These are phyloP conservation scores for Stomatorhinus walkeri DNA, from an alignment of 2,797 vertebrate genomes.

Conservation along the genomic window DNA sequence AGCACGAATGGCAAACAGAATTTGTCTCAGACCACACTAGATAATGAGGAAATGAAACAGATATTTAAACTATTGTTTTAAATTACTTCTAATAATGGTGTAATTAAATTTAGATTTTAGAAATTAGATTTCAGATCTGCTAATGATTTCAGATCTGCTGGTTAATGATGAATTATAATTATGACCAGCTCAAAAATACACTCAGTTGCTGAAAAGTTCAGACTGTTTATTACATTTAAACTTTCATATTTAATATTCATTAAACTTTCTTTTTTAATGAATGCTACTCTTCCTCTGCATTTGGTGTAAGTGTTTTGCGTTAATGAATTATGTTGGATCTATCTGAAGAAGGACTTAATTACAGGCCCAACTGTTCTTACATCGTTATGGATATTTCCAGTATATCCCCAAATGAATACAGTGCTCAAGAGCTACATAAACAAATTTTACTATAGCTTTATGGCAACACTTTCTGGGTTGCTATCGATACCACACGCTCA, in stretches of 20 bases:
- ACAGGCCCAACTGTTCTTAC: slow-evolving; percentile 56
- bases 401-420: slow-evolving; percentile 59
- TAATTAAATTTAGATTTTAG: slow-evolving; percentile 39
- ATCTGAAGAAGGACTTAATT: slow-evolving; percentile 71
- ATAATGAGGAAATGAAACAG: slow-evolving; percentile 24
- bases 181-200: slow-evolving; percentile 50
- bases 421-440: slow-evolving; percentile 60
- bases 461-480: slow-evolving; percentile 63
- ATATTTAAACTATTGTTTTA: slow-evolving; percentile 40
- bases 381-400: slow-evolving; percentile 47
- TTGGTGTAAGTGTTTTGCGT: slow-evolving; percentile 57
- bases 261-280: slow-evolving; percentile 44
- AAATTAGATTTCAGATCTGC: slow-evolving; percentile 30
- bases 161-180: slow-evolving; percentile 57
- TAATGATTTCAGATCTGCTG: slow-evolving; percentile 25
- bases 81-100: slow-evolving; percentile 47
- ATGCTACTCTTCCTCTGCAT: slow-evolving; percentile 42
- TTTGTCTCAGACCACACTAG: slow-evolving; percentile 21
- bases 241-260: slow-evolving; percentile 32
- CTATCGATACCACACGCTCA: slow-evolving; percentile 70
- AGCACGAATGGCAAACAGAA: slow-evolving; percentile 25
- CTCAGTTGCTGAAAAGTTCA: slow-evolving; percentile 49
- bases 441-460: slow-evolving; percentile 62
- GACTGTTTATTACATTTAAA: slow-evolving; percentile 54
- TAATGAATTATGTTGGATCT: slow-evolving; percentile 70